phyloP scores from a whole-genome alignment of 2,113 vertebrate genomes.

The Burhinus bistriatus region DNA sequence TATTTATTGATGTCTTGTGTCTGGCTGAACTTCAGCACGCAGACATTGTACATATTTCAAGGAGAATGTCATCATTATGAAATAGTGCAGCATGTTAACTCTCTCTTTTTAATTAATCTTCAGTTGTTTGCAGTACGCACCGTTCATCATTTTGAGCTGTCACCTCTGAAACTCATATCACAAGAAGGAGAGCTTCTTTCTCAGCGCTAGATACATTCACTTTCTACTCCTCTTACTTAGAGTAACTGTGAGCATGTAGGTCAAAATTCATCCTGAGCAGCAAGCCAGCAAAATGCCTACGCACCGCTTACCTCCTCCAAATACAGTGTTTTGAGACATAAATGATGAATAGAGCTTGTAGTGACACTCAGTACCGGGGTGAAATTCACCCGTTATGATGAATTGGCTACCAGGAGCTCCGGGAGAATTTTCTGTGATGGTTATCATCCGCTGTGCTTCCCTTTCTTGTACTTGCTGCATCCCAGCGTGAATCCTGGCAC shows the following conservation, averaged over 20 bases:
- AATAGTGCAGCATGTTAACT: background rate
- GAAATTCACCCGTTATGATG: background rate
- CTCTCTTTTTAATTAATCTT: constrained; percentile 40
- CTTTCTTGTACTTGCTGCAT: background rate
- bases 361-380: background rate
- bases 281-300: background rate
- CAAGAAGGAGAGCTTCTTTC: background rate
- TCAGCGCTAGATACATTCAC: background rate
- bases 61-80: background rate
- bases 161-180: background rate
- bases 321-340: background rate
- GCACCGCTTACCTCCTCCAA: background rate
- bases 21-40: background rate
- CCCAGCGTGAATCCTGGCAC: background rate
- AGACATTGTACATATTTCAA: background rate
- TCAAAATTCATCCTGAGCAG: background rate
- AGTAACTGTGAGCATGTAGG: background rate
- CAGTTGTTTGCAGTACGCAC: background rate
- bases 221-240: background rate
- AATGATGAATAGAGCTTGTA: background rate
- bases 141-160: background rate
- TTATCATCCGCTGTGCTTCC: background rate
- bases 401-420: background rate
- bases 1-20: background rate
- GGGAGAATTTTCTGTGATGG: background rate